These are phyloP conservation scores for Poeciliopsis turneri DNA, from an alignment of 2,797 vertebrate species.

Conservation along the genomic window DNA sequence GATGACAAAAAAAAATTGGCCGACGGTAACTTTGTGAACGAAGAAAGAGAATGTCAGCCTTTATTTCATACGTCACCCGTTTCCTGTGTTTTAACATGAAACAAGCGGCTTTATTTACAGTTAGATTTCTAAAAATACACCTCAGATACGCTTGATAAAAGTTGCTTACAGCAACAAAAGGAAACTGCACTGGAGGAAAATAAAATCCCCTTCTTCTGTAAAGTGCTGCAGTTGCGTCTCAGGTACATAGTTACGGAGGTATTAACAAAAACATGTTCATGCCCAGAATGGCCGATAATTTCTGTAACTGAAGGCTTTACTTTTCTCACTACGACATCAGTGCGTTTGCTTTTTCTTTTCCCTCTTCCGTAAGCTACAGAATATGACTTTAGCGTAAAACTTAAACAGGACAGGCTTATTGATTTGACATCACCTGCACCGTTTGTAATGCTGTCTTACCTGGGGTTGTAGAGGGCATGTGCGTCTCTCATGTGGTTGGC, in stretches of 20 bases:
- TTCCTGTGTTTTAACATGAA: conserved; percentile 62
- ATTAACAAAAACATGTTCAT: neutral
- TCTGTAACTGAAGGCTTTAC: neutral
- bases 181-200: neutral
- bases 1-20: neutral
- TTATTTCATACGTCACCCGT: conserved; percentile 17
- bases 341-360: conserved; percentile 8
- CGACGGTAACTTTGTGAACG: neutral
- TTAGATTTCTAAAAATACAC: conserved; percentile 50
- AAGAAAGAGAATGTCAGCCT: conserved; percentile 8
- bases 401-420: conserved; percentile 25
- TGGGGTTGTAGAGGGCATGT: conserved; percentile 87
- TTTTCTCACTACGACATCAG: neutral
- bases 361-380: conserved; percentile 38
- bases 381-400: conserved; percentile 42
- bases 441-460: conserved; percentile 63
- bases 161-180: conserved; percentile 22
- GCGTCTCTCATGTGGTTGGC: conserved; percentile 85
- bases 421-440: conserved; percentile 27
- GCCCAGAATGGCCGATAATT: neutral
- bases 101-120: conserved; percentile 66
- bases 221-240: neutral
- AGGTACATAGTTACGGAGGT: neutral
- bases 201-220: neutral
- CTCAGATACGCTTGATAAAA: conserved; percentile 8